Percentiles rank a stretch among this genome's conserved stretches.
These are phyloP conservation scores for Cantharis lateralis DNA, from an alignment of 2,888 invertebrate genomes.

Conservation along the genomic window DNA sequence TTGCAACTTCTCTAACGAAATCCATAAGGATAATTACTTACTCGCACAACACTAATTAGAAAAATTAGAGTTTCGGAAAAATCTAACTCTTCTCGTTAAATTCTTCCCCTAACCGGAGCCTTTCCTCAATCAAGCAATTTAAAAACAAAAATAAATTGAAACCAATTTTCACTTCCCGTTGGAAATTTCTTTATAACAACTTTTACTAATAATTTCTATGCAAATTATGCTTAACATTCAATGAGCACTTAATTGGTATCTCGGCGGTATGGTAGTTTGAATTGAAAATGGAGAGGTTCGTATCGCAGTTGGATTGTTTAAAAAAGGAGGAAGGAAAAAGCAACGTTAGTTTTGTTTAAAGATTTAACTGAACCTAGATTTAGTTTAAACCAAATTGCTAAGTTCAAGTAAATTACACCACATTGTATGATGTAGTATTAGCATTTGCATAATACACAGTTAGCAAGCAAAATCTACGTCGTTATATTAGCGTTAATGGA, in stretches of 20 bases:
- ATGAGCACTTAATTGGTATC: background rate
- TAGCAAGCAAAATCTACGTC: conserved; percentile 1
- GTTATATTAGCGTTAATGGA: conserved; percentile 5
- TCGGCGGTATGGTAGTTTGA: background rate
- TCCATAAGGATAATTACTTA: background rate
- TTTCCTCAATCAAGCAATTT: background rate
- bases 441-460: conserved; percentile 4
- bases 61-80: background rate
- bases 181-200: background rate
- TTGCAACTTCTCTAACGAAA: background rate
- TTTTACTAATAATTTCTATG: background rate
- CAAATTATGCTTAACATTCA: background rate
- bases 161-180: background rate
- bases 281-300: background rate
- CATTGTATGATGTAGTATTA: conserved; percentile 5
- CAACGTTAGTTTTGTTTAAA: background rate
- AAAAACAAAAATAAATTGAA: background rate
- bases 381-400: conserved; percentile 1
- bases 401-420: conserved; percentile 5
- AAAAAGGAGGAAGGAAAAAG: background rate
- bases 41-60: background rate
- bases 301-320: background rate
- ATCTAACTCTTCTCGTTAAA: background rate
- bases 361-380: background rate
- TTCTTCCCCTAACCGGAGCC: background rate